Conservation (phyloP, 2,113 vertebrate species). For the Puntigrus tetrazona region DNA sequence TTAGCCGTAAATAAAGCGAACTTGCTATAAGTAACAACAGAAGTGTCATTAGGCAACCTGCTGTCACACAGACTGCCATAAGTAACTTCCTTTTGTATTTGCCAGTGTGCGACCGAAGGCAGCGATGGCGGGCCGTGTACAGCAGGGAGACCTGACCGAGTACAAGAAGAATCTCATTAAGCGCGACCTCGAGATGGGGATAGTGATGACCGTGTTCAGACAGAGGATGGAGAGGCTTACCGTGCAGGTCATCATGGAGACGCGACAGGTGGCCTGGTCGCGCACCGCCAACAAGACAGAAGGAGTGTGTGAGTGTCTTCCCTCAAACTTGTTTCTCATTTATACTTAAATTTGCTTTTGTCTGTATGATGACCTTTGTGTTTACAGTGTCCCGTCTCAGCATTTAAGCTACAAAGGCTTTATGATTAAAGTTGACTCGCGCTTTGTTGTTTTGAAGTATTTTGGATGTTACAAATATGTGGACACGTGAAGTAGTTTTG, state of each 20-base stretch:
- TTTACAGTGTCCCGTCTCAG: not conserved
- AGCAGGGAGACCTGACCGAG: conserved; percentile 79
- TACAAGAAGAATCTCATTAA: conserved; percentile 92
- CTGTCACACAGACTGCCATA: not conserved
- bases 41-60: not conserved
- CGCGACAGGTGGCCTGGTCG: conserved; percentile 94
- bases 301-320: conserved; percentile 87
- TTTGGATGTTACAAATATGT: not conserved
- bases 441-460: not conserved
- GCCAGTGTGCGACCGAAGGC: conserved; percentile 46
- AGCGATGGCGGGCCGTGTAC: conserved; percentile 67
- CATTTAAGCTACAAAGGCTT: not conserved
- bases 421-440: not conserved
- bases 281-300: conserved; percentile 95
- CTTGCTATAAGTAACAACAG: not conserved
- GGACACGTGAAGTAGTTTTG: not conserved
- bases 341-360: not conserved
- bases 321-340: not conserved
- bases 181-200: conserved; percentile 90
- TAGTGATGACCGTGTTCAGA: conserved; percentile 93
- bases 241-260: conserved; percentile 96
- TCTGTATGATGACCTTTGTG: not conserved
- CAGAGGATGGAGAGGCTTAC: conserved; percentile 91
- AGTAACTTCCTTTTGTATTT: not conserved
- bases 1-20: not conserved